Base-by-base conservation (phyloP, 2,888 invertebrate genomes). In the Galeopsomyia nigrocyanea region DNA sequence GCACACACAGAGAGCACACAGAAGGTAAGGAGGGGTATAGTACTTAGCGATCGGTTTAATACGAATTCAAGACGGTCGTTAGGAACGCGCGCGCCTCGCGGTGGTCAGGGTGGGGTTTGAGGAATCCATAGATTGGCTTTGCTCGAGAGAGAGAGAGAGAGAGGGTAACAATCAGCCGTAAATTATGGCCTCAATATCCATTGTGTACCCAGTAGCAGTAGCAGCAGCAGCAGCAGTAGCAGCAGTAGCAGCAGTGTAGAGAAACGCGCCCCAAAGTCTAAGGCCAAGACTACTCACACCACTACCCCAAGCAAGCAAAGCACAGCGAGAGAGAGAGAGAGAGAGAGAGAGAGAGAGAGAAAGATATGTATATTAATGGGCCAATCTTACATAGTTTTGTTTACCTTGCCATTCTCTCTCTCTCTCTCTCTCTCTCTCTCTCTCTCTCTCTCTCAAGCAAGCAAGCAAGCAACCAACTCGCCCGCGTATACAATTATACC, bases 281-380 rank as follows among this genome's bases (percentile, higher is more conserved):
- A 80, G 84, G 81, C 84, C 83, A 86, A 86, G 85, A 84, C 83
- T 83, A 86, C 86, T 80, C 86, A 86, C 79, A 81, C 84, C 77
- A 26, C 26, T 5, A 26, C 3, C 79, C 77, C 68, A 49, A 72
- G 68, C 74, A 55, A 62, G 13, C 46, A 39, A 39, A 39, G 19
- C n/a, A 22, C 3, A 55, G 63, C 26, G 9, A 53, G 19, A 39
- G 39, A 31, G 16, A 22, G 60, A 62, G 31, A 21, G 46, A 50
- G 58, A 61, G 60, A 14, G 68, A 47, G 9, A 53, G 19, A 39
- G 39, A 31, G 16, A 22, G 62, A 61, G 63, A 64, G 62, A 72
- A 84, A 86, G 86, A 86, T 86, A 86, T 86, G 86, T 86, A 86
- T 86, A 86, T 86, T 86, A 86, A 86, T 86, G 86, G 86, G 86